phyloP scores from a whole-genome alignment of 1,140 invertebrate species.

The Drosophila asahinai region DNA sequence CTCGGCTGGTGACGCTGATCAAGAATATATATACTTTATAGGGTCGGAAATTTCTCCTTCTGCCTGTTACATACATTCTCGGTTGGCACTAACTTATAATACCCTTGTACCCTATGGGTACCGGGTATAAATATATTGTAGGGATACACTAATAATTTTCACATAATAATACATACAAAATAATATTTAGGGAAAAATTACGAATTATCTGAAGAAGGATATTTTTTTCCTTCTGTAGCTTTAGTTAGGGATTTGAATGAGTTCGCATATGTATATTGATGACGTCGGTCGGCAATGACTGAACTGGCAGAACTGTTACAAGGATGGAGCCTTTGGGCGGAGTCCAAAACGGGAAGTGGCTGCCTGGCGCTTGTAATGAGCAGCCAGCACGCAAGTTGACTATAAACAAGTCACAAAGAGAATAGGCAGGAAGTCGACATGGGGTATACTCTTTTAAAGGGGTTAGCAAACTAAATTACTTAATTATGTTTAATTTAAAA shows the following conservation, averaged over 20 bases:
- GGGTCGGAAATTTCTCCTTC: too few species aligned
- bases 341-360: slow-evolving; percentile 48
- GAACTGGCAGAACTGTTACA: slow-evolving; percentile 47
- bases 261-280: slow-evolving; percentile 45
- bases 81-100: too few species aligned
- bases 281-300: slow-evolving; percentile 40
- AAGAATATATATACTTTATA: too few species aligned
- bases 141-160: not conserved
- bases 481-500: not conserved
- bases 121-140: not conserved
- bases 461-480: not conserved
- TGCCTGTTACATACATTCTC: too few species aligned
- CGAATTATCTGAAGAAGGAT: not conserved
- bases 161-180: too few species aligned
- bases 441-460: slow-evolving; percentile 2
- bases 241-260: slow-evolving; percentile 3
- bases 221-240: slow-evolving; percentile 9
- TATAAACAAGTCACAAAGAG: slow-evolving; percentile 31
- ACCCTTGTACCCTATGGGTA: too few species aligned
- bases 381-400: slow-evolving; percentile 59
- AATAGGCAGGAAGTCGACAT: not conserved
- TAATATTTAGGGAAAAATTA: too few species aligned
- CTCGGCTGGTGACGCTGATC: too few species aligned
- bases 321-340: slow-evolving; percentile 50
- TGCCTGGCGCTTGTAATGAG: slow-evolving; percentile 60